Conservation (phyloP, 1,140 invertebrate species). For the Amphibalanus amphitrite region DNA sequence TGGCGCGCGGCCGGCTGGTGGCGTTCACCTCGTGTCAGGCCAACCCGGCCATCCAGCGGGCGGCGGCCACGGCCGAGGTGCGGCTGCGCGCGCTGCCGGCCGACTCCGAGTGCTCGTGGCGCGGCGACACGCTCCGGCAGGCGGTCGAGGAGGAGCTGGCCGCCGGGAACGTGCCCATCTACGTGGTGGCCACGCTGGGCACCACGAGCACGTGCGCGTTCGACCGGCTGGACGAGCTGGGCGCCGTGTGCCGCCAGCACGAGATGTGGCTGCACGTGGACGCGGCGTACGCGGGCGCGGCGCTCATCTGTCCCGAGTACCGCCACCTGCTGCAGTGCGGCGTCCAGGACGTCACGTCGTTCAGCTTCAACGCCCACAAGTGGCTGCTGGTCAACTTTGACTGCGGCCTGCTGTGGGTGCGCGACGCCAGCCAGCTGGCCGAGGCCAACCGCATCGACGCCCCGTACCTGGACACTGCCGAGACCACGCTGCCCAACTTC, state of each 20-base stretch:
- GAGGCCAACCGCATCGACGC: conserved; percentile 93
- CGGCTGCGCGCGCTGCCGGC: conserved; percentile 64
- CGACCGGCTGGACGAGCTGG: no score
- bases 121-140: conserved; percentile 68
- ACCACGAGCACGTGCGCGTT: no score
- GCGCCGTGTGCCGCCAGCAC: neutral
- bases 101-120: conserved; percentile 56
- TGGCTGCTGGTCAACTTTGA: conserved; percentile 92
- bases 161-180: no score
- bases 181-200: no score
- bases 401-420: conserved; percentile 43
- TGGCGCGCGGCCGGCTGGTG: no score
- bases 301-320: no score
- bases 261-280: conserved; percentile 82
- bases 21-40: no score
- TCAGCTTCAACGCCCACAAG: no score
- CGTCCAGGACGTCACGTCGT: conserved; percentile 69
- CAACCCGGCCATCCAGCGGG: conserved; percentile 86
- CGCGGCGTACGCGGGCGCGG: no score
- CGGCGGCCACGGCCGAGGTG: conserved; percentile 73
- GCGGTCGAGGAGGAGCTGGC: no score
- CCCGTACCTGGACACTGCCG: conserved; percentile 59
- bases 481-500: no score
- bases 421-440: conserved; percentile 12
- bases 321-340: conserved; percentile 72